A percentile compares a stretch with the other conserved stretches of the same genome.
Conservation (phyloP, 2,113 vertebrate species). For the Nothobranchius furzeri region DNA sequence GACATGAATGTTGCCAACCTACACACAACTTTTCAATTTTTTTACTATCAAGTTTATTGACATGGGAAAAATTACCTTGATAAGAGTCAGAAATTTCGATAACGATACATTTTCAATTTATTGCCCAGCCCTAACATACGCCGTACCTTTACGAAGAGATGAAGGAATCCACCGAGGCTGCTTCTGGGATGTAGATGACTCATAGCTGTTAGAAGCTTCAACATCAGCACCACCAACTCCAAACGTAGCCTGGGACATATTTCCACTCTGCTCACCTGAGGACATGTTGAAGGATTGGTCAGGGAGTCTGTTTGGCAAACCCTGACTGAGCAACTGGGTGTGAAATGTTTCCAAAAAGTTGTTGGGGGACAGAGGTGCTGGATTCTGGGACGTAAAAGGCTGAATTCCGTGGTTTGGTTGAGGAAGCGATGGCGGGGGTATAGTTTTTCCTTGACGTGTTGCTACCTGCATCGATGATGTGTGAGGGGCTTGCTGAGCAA, state of each 20-base stretch:
- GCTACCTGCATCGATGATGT: neutral
- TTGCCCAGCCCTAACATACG: too few relatives aligned
- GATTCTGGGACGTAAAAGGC: conserved; percentile 4
- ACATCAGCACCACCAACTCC: accelerated
- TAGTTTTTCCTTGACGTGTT: conserved; percentile 11
- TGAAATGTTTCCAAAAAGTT: conserved; percentile 19
- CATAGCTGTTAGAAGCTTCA: neutral
- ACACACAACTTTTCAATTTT: too few relatives aligned
- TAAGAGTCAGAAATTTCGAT: too few relatives aligned
- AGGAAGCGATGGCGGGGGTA: neutral
- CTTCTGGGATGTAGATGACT: conserved; percentile 25
- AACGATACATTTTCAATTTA: too few relatives aligned
- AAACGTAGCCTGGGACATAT: conserved; percentile 17
- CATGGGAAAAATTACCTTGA: too few relatives aligned
- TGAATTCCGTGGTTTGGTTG: conserved; percentile 26
- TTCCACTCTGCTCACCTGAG: conserved; percentile 5
- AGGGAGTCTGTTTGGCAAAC: conserved; percentile 10
- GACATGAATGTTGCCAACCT: too few relatives aligned
- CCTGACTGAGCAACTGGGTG: neutral
- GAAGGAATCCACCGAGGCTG: conserved; percentile 31
- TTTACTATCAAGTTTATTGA: too few relatives aligned
- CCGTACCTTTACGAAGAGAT: conserved; percentile 30
- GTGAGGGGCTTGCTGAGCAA: conserved; percentile 31
- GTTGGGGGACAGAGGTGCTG: neutral
- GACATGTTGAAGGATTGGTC: conserved; percentile 12